These are phyloP conservation scores for Torymus texanus DNA, from an alignment of 2,888 invertebrate species.

Conservation along the genomic window DNA sequence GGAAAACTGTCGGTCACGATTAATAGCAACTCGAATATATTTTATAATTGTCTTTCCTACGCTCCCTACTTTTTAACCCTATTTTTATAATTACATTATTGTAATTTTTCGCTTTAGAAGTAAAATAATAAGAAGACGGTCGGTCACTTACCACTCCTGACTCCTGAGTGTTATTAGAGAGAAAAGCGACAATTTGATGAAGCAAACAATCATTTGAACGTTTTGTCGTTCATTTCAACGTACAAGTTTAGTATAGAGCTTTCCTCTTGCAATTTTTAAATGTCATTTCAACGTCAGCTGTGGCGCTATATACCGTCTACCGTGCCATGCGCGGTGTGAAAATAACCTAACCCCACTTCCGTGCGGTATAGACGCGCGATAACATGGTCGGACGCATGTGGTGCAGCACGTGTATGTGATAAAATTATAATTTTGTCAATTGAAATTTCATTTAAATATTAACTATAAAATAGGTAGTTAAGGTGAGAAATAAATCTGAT, in stretches of 20 bases:
- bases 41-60: slow-evolving; percentile 2
- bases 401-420: not conserved
- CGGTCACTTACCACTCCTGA: slow-evolving; percentile 1
- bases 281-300: slow-evolving; percentile 45
- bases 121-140: not conserved
- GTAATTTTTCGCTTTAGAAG: not conserved
- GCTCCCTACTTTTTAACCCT: slow-evolving; percentile 16
- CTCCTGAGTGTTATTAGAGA: not conserved
- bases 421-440: not conserved
- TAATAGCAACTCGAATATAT: slow-evolving; percentile 42
- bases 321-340: not conserved
- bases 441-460: not conserved
- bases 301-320: not conserved
- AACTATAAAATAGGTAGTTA: not conserved
- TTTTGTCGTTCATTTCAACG: too few relatives aligned
- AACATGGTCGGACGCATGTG: too few relatives aligned
- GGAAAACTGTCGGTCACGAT: slow-evolving; percentile 20
- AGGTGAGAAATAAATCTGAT: not conserved
- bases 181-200: not conserved
- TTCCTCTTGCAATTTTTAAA: slow-evolving; percentile 33
- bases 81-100: not conserved
- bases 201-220: too few relatives aligned
- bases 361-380: too few relatives aligned
- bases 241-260: too few relatives aligned
- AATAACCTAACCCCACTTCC: slow-evolving; percentile 16